Percentiles rank a stretch among this genome's conserved stretches.
phyloP scores from a whole-genome alignment of 2,888 invertebrate genomes.

The Diarsia rubi region DNA sequence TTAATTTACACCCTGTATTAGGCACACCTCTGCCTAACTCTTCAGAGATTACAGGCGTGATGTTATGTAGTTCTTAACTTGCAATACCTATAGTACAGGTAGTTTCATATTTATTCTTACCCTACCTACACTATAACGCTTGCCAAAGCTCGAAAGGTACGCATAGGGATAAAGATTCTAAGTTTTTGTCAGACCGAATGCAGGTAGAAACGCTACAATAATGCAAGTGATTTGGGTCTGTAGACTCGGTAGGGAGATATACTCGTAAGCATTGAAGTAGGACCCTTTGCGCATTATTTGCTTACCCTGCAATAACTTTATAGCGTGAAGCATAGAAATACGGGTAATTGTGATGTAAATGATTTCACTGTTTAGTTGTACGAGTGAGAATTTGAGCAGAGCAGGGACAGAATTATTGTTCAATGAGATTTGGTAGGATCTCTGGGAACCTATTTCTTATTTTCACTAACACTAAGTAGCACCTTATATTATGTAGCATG shows the following conservation, averaged over 20 bases:
- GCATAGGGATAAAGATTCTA: constrained; percentile 5
- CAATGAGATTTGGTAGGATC: background rate
- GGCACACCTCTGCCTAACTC: too few species aligned
- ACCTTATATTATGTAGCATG: background rate
- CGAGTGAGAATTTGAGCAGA: background rate
- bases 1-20: too few species aligned
- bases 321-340: constrained; percentile 28
- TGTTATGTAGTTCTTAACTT: background rate
- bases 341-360: constrained; percentile 28
- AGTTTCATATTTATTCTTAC: background rate
- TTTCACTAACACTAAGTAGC: background rate
- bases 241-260: constrained; percentile 25
- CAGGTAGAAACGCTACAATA: constrained; percentile 43
- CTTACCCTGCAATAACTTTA: constrained; percentile 24
- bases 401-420: background rate
- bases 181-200: constrained; percentile 20
- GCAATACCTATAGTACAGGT: background rate
- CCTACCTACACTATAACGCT: background rate
- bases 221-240: constrained; percentile 26
- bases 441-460: background rate
- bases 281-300: constrained; percentile 11
- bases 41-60: too few species aligned
- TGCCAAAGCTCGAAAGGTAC: constrained; percentile 22
- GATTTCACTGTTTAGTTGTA: constrained; percentile 2
- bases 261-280: constrained; percentile 22